A percentile compares a stretch with the other conserved stretches of the same genome.
These are phyloP conservation scores for Heteractis magnifica DNA, from an alignment of 92 coral and sea anemone species.

Conservation along the genomic window DNA sequence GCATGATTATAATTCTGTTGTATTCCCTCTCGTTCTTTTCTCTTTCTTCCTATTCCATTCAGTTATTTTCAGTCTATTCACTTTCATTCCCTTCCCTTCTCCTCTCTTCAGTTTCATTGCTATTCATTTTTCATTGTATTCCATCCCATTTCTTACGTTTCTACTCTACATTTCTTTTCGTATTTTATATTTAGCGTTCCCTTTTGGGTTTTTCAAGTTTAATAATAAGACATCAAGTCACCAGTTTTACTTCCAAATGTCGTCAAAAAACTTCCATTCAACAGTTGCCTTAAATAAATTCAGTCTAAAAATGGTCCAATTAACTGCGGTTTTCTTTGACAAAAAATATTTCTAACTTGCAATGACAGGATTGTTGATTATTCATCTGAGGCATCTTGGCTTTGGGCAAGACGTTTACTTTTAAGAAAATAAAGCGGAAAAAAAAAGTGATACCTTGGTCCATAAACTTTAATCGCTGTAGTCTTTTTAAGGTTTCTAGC, in stretches of 20 bases:
- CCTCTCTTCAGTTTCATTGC: background rate
- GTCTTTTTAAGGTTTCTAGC: too few relatives aligned
- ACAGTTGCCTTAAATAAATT: background rate
- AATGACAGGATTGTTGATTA: background rate
- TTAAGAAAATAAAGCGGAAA: too few relatives aligned
- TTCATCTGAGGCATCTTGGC: background rate
- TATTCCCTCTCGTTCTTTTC: too few relatives aligned
- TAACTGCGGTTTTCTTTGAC: background rate
- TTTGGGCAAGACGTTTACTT: background rate
- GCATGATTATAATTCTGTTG: too few relatives aligned
- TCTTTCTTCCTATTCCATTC: too few relatives aligned
- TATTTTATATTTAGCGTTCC: background rate
- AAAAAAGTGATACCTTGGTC: background rate
- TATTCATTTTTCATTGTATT: background rate
- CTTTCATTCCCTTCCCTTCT: background rate
- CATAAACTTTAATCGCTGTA: background rate
- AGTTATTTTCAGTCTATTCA: background rate
- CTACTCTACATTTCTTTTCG: background rate
- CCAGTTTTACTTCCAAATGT: background rate
- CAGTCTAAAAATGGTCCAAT: background rate
- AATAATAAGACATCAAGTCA: background rate
- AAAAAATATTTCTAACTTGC: background rate
- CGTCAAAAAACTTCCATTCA: background rate
- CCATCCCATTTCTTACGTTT: background rate
- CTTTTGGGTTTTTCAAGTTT: background rate